phyloP scores from a whole-genome alignment of 2,888 invertebrate genomes.

The Drosophila suboccidentalis region DNA sequence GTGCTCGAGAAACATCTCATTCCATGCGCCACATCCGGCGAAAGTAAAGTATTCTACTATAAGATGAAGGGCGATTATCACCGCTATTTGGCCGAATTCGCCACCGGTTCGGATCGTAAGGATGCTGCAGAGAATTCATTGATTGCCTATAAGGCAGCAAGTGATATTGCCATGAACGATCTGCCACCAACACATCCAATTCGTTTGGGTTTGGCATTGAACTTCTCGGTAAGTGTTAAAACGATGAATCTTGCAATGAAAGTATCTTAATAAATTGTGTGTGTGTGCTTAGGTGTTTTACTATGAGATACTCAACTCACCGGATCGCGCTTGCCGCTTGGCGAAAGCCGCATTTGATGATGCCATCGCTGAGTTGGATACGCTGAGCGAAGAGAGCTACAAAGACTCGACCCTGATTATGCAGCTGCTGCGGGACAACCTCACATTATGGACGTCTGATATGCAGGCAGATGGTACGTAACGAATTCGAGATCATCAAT shows the following conservation, averaged over 20 bases:
- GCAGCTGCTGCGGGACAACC: constrained; percentile 99
- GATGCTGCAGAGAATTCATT: constrained; percentile 98
- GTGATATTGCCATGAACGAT: constrained; percentile 98
- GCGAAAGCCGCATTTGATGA: constrained; percentile 99
- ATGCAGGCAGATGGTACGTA: constrained; percentile 96
- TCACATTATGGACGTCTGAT: constrained; percentile 99
- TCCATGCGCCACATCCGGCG: constrained; percentile 96
- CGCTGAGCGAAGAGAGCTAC: constrained; percentile 99
- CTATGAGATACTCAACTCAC: constrained; percentile 99
- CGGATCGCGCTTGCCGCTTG: constrained; percentile 98
- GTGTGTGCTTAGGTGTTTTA: constrained; percentile 91
- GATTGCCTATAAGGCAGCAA: constrained; percentile 98
- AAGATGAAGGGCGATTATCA: constrained; percentile 99
- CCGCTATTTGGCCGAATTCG: constrained; percentile 99
- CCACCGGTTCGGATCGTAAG: constrained; percentile 98
- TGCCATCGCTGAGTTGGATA: constrained; percentile 99
- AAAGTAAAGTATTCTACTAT: constrained; percentile 99
- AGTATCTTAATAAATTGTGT: not conserved
- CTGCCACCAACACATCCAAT: constrained; percentile 99
- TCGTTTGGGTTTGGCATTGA: constrained; percentile 97
- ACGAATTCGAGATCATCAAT: not conserved
- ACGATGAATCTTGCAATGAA: not conserved
- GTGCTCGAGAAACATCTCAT: constrained; percentile 98
- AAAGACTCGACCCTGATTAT: constrained; percentile 99
- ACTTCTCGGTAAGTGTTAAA: constrained; percentile 92